Evolutionary conservation across 2,113 vertebrate species (phyloP).

Genomic region (Rhadina sibilatrix): DNA sequence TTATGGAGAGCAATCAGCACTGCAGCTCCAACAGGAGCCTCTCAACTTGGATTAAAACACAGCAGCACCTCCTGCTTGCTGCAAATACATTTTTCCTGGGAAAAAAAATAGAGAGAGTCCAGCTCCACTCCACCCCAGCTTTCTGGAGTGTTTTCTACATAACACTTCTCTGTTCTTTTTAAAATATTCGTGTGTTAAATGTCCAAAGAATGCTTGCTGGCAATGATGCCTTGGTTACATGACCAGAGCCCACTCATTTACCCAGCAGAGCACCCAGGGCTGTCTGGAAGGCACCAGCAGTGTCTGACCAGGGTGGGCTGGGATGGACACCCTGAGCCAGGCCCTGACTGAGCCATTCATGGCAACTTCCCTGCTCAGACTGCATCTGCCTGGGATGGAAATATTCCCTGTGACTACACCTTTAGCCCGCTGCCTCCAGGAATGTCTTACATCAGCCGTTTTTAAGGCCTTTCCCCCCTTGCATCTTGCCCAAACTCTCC

Average conservation of each 20-base stretch:
- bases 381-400: neutral
- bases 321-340: neutral
- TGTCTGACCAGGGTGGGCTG: neutral
- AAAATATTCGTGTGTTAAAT: neutral
- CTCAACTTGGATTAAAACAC: constrained; percentile 37
- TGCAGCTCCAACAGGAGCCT: neutral
- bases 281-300: neutral
- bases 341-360: neutral
- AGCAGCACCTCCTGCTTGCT: constrained; percentile 1
- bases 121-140: no score
- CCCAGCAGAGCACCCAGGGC: neutral
- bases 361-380: neutral
- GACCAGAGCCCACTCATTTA: neutral
- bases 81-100: neutral
- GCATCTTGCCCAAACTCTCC: neutral
- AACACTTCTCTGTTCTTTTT: neutral
- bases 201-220: neutral
- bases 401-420: neutral
- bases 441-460: neutral
- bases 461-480: neutral
- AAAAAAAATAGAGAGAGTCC: neutral
- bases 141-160: neutral
- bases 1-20: constrained; percentile 10
- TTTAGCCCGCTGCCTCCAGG: neutral
- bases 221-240: neutral